Percentiles rank a stretch among this genome's conserved stretches.
These are phyloP conservation scores for Cochlearius cochlearius DNA, from an alignment of 2,113 vertebrate genomes.

Conservation along the genomic window DNA sequence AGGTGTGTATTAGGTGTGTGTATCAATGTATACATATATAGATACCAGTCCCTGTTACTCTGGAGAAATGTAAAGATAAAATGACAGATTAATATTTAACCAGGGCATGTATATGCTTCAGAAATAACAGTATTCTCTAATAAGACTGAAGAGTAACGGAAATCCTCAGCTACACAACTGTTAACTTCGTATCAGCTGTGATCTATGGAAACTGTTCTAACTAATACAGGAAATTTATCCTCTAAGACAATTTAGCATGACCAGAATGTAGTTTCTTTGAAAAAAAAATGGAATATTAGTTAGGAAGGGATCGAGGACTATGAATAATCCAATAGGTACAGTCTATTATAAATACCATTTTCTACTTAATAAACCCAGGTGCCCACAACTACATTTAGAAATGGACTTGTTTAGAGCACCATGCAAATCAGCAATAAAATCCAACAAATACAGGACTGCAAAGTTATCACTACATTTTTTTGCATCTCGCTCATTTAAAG, in stretches of 20 bases:
- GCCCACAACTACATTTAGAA: not conserved
- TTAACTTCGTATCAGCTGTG: rapidly evolving
- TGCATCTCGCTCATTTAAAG: not conserved
- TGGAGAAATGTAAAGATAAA: not conserved
- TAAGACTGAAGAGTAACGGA: not conserved
- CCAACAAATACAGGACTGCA: not conserved
- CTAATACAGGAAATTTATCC: not conserved
- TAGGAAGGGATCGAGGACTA: not conserved
- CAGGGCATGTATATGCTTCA: not conserved
- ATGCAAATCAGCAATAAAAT: not conserved
- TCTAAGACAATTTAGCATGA: not conserved
- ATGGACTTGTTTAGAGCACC: not conserved
- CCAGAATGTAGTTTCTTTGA: not conserved
- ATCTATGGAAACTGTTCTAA: not conserved
- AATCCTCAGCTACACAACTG: not conserved
- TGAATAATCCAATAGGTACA: not conserved
- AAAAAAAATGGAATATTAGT: not conserved
- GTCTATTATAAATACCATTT: not conserved
- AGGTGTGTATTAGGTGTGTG: not conserved
- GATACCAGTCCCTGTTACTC: not conserved
- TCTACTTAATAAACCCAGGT: not conserved
- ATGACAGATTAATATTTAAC: not conserved
- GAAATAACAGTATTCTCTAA: not conserved
- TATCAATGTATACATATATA: not conserved
- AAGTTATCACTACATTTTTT: not conserved